phyloP scores from a whole-genome alignment of 2,113 vertebrate species.

The Reinhardtius hippoglossoides region DNA sequence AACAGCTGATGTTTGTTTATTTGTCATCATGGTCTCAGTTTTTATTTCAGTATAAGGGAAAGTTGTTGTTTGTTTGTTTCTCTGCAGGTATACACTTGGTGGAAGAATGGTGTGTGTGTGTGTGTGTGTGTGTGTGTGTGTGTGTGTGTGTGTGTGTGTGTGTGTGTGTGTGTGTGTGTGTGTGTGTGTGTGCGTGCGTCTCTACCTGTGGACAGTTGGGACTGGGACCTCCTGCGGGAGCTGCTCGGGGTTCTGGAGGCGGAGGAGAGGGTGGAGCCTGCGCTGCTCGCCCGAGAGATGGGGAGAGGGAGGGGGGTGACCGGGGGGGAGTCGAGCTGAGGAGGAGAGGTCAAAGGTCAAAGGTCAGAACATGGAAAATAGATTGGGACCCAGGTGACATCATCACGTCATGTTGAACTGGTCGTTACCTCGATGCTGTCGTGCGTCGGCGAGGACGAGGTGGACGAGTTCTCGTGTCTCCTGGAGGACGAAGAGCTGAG shows the following conservation, averaged over 20 bases:
- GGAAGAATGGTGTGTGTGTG: background rate
- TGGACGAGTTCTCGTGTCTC: constrained; percentile 85
- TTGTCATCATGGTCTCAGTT: no score
- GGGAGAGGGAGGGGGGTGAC: constrained; percentile 80
- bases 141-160: background rate
- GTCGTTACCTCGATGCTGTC: constrained; percentile 90
- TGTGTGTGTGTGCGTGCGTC: background rate
- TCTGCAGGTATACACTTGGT: no score
- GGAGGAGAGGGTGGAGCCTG: constrained; percentile 79
- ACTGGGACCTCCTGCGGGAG: constrained; percentile 80
- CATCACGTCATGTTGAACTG: background rate
- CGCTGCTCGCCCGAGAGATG: constrained; percentile 83
- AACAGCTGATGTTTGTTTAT: background rate
- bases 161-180: background rate
- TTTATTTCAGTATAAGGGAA: no score
- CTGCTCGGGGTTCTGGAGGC: constrained; percentile 73
- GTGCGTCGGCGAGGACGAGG: constrained; percentile 86
- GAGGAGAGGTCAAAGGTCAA: constrained; percentile 17
- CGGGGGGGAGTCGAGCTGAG: constrained; percentile 83
- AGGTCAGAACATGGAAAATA: background rate
- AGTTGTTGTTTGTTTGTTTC: no score
- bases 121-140: background rate
- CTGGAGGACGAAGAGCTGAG: constrained; percentile 77
- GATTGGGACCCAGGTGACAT: background rate
- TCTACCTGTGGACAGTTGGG: constrained; percentile 79